phyloP scores from a whole-genome alignment of 2,888 invertebrate species.

The Dysmachus trigonus region DNA sequence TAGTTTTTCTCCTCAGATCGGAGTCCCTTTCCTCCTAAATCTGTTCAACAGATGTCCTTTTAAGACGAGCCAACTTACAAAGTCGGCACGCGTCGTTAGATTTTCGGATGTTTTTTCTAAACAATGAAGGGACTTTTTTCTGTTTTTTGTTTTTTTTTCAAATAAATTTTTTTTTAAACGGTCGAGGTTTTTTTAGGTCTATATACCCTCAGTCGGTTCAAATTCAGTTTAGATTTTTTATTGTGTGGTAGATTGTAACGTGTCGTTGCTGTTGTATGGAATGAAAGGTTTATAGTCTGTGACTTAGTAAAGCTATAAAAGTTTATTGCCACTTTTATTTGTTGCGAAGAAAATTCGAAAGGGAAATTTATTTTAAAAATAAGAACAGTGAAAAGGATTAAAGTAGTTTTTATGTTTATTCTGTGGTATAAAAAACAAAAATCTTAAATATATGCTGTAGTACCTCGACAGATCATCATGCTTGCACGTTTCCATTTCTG shows the following conservation, averaged over 20 bases:
- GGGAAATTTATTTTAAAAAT: neutral
- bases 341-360: neutral
- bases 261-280: neutral
- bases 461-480: neutral
- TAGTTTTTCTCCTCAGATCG: neutral
- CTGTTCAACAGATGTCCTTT: slow-evolving; percentile 31
- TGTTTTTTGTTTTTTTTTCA: neutral
- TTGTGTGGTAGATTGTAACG: neutral
- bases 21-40: neutral
- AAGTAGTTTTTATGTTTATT: neutral
- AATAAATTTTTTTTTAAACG: neutral
- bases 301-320: neutral
- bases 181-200: neutral
- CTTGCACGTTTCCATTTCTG: neutral
- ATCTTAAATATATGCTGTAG: neutral
- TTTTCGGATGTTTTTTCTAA: neutral
- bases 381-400: neutral
- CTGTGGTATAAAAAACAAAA: neutral
- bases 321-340: neutral
- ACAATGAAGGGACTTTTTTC: neutral
- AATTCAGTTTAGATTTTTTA: slow-evolving; percentile 10
- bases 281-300: neutral
- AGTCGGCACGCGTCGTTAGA: slow-evolving; percentile 35
- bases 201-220: neutral
- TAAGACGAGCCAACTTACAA: neutral